A percentile compares a stretch with the other conserved stretches of the same genome.
Conservation (phyloP, 2,888 invertebrate species). For the Caprella mutica region DNA sequence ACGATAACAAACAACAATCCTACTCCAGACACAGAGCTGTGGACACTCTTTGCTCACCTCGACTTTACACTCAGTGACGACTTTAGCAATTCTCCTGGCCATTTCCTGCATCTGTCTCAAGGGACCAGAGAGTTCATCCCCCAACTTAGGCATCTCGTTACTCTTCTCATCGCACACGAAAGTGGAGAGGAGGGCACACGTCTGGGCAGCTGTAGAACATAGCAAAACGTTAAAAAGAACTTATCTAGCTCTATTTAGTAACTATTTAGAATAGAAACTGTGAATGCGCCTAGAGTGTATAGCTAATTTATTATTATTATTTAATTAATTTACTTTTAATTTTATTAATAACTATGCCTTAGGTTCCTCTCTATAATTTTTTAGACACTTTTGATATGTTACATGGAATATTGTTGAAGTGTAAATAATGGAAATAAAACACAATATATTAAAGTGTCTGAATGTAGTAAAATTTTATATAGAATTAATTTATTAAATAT, state of each 20-base stretch:
- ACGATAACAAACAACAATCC: background rate
- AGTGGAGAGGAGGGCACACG: slow-evolving; percentile 74
- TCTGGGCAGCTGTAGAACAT: slow-evolving; percentile 49
- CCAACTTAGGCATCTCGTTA: slow-evolving; percentile 62
- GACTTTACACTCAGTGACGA: slow-evolving; percentile 44
- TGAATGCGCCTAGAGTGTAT: too few species aligned
- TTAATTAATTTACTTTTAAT: too few species aligned
- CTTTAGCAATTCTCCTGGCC: slow-evolving; percentile 72
- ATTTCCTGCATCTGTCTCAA: slow-evolving; percentile 85
- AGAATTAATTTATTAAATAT: too few species aligned
- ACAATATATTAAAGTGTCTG: too few species aligned
- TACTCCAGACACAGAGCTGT: background rate
- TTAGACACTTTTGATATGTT: too few species aligned
- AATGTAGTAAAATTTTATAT: too few species aligned
- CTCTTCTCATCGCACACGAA: slow-evolving; percentile 89
- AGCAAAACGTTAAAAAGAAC: background rate
- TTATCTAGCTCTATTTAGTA: background rate
- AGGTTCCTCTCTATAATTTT: too few species aligned
- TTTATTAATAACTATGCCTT: too few species aligned
- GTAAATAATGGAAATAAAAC: too few species aligned
- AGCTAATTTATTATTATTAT: too few species aligned
- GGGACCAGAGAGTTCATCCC: slow-evolving; percentile 78
- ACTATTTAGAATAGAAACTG: background rate
- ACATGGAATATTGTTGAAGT: too few species aligned
- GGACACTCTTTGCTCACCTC: slow-evolving; percentile 34